Percentiles rank a stretch among this genome's conserved stretches.
These are phyloP conservation scores for Lagocephalus sceleratus DNA, from an alignment of 2,797 vertebrate genomes.

Conservation along the genomic window DNA sequence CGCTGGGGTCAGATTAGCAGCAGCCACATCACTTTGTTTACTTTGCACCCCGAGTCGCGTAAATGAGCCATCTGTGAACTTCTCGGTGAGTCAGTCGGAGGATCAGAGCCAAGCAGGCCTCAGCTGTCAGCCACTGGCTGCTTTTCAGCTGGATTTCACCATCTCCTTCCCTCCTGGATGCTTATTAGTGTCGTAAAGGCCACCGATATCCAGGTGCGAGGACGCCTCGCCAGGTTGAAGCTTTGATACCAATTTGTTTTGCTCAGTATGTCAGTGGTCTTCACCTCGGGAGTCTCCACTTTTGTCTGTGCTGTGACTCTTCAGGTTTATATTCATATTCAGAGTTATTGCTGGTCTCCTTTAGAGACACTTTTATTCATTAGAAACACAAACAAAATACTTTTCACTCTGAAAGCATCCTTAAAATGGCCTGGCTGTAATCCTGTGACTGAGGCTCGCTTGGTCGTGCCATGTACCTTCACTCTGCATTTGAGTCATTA, in stretches of 20 bases:
- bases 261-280: conserved; percentile 41
- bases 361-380: too few species aligned
- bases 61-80: conserved; percentile 66
- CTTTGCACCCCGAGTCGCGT: conserved; percentile 29
- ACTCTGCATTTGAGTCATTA: too few species aligned
- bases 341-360: too few species aligned
- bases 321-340: too few species aligned
- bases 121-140: conserved; percentile 60
- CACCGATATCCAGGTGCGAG: conserved; percentile 56
- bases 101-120: conserved; percentile 59
- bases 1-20: conserved; percentile 38
- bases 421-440: too few species aligned
- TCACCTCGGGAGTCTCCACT: conserved; percentile 11
- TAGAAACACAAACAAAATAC: too few species aligned
- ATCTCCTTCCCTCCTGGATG: conserved; percentile 40
- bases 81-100: conserved; percentile 40
- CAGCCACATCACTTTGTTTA: conserved; percentile 54
- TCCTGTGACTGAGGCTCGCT: too few species aligned
- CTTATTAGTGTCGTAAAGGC: conserved; percentile 66
- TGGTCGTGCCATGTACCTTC: too few species aligned
- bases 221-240: conserved; percentile 51
- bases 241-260: conserved; percentile 60
- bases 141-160: conserved; percentile 54
- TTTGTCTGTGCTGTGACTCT: not conserved
- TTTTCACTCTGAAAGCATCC: too few species aligned